phyloP scores from a whole-genome alignment of 2,797 vertebrate genomes.

The Mus spretus region DNA sequence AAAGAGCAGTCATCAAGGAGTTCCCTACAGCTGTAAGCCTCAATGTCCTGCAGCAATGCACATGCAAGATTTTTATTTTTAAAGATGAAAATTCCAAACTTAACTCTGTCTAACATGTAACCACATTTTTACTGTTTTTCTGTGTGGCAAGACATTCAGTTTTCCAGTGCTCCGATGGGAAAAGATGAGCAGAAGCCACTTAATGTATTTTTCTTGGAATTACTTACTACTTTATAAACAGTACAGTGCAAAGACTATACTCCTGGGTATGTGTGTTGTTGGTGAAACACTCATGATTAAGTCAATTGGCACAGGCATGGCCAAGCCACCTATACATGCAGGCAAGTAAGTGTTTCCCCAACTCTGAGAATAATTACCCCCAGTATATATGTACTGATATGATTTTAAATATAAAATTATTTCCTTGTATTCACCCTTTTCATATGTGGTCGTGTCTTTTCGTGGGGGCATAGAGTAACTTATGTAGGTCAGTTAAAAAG shows the following conservation, averaged over 20 bases:
- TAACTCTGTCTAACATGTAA: background rate
- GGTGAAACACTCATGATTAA: background rate
- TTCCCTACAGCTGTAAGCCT: background rate
- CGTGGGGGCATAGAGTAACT: background rate
- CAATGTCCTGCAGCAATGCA: background rate
- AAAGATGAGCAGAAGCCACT: background rate
- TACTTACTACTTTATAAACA: background rate
- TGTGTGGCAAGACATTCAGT: background rate
- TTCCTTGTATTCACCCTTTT: background rate
- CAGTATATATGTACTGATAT: background rate
- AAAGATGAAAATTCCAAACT: slow-evolving; percentile 15
- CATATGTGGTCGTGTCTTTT: background rate
- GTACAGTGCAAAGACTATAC: too few species aligned
- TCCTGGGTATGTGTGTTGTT: background rate
- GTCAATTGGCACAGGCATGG: background rate
- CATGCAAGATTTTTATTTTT: background rate
- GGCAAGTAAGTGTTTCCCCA: background rate
- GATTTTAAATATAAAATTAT: slow-evolving; percentile 6
- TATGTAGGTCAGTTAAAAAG: background rate
- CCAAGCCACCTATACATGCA: background rate
- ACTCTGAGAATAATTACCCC: background rate
- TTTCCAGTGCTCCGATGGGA: background rate
- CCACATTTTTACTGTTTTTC: background rate
- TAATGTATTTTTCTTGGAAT: background rate
- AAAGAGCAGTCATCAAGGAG: background rate